Conservation (phyloP, 2,797 vertebrate genomes). For the Petrocephalus sullivani region DNA sequence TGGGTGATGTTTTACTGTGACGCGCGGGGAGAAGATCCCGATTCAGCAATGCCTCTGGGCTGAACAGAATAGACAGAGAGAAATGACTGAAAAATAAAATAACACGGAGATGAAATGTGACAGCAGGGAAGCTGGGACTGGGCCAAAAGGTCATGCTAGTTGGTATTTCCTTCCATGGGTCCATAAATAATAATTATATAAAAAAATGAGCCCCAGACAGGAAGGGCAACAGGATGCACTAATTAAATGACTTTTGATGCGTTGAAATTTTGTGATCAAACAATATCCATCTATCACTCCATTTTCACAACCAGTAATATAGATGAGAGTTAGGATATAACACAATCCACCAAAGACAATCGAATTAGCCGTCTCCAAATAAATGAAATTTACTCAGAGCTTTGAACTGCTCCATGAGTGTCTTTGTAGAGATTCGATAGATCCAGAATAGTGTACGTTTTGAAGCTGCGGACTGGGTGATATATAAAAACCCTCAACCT, state of each 20-base stretch:
- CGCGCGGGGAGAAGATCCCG: background rate
- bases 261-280: background rate
- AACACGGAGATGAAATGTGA: background rate
- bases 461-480: background rate
- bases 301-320: background rate
- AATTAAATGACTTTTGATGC: conserved; percentile 11
- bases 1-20: background rate
- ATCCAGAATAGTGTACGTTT: background rate
- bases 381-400: background rate
- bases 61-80: background rate
- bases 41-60: background rate
- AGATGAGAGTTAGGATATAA: background rate
- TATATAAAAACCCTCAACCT: background rate
- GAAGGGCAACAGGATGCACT: background rate
- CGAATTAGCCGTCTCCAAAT: conserved; percentile 4
- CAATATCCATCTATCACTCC: background rate
- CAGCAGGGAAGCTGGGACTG: background rate
- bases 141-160: conserved; percentile 1
- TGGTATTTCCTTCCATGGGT: background rate
- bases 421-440: background rate
- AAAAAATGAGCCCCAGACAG: background rate
- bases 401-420: background rate
- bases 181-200: background rate
- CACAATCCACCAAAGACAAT: conserved; percentile 1
- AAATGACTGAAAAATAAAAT: background rate